Evolutionary conservation across 2,888 invertebrate species (phyloP).

Genomic region (Eurois occulta): DNA sequence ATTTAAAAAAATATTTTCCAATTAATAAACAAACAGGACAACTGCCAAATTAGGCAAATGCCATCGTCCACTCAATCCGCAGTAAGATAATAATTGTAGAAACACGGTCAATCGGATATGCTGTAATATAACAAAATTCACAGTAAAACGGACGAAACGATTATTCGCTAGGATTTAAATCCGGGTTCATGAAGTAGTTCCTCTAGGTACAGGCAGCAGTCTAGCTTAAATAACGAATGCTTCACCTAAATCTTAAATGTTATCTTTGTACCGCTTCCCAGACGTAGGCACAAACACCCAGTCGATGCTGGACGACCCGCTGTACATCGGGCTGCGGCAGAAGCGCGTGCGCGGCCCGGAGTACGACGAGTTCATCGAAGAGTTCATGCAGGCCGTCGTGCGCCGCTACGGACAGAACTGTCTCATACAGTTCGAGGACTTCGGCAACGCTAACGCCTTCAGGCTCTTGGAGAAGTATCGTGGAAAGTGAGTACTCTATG

Average conservation of each 20-base stretch:
- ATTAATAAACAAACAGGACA: background rate
- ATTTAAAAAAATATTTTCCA: no score
- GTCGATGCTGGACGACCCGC: constrained; percentile 96
- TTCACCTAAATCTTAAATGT: background rate
- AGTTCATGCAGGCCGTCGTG: constrained; percentile 98
- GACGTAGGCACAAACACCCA: constrained; percentile 98
- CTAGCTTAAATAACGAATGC: background rate
- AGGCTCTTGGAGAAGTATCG: constrained; percentile 97
- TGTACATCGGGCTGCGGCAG: constrained; percentile 98
- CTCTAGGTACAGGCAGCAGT: background rate
- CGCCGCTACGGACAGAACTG: constrained; percentile 96
- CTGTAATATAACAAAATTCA: background rate
- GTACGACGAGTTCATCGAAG: constrained; percentile 98
- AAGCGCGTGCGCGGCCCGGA: constrained; percentile 94
- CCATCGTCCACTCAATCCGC: background rate
- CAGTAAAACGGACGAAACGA: background rate
- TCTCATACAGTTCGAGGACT: constrained; percentile 99
- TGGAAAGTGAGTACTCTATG: constrained; percentile 90
- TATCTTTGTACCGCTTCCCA: constrained; percentile 58
- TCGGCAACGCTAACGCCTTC: constrained; percentile 99
- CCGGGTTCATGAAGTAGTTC: background rate
- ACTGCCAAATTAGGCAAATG: background rate
- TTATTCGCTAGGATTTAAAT: background rate
- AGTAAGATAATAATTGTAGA: background rate
- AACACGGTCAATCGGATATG: background rate